Evolutionary conservation across 2,888 invertebrate genomes (phyloP), one percentile per base, ranked within the genome.

Genomic region (Drosophila affinis): DNA sequence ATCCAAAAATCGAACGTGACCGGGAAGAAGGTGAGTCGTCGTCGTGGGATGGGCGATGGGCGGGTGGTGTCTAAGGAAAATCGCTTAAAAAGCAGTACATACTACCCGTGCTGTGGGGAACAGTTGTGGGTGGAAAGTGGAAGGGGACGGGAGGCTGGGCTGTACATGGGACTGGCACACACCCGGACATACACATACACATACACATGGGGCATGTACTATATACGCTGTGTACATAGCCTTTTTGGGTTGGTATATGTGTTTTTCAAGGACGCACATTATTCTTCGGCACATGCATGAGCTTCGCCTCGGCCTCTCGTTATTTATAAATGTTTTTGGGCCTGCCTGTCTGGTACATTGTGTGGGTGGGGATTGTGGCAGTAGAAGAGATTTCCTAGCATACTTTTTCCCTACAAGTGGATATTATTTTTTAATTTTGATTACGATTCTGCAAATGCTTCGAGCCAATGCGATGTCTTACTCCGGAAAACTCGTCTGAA

Each of bases 1-100:
- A 92, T 89, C 92, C 92, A 82, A 92, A 92, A 91, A 92, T 92
- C 75, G 92, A 92, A 89, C 88, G 92, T 70, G 92, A 92, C 88
- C 91, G 92, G 73, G 92, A 92, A 91, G 92, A 92, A 90, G 92
- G 92, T 92, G 91, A 90, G 85, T 88, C 75, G 62, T 48, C 54
- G 49, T 29, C 29, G 29, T 29, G 29, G 29, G 29, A 0, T 2
- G 29, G 24, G 24, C 4, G 27, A n/a, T n/a, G n/a, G 7, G 6
- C 1, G 27, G 27, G 27, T 52, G 56, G 68, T 47, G 57, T 10
- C 24, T 27, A 27, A 17, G 27, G 27, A 39, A 34, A 39, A 39
- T 39, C n/a, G n/a, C n/a, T 39, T 7, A 3, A 39, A 39, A 7
- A n/a, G 14, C 39, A n/a, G 39, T 39, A 39, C n/a, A 14, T 39